Conservation (phyloP, 2,113 vertebrate genomes). For the Argyrosomus japonicus region DNA sequence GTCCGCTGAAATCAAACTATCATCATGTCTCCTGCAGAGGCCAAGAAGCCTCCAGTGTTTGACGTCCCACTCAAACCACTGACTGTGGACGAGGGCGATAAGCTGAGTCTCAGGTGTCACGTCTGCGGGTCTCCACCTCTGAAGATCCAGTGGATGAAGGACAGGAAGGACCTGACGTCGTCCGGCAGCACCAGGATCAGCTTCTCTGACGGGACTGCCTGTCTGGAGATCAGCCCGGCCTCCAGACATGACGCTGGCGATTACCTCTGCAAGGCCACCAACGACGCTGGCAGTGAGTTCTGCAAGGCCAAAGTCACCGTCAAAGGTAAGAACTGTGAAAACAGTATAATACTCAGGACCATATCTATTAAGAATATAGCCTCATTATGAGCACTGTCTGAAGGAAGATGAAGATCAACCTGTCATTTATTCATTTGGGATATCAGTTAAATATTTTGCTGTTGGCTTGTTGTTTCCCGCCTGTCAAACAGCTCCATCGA, state of each 20-base stretch:
- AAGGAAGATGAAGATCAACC: no score
- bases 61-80: conserved; percentile 90
- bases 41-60: conserved; percentile 91
- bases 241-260: conserved; percentile 90
- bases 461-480: no score
- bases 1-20: neutral
- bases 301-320: conserved; percentile 92
- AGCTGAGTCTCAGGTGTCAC: conserved; percentile 89
- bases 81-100: conserved; percentile 87
- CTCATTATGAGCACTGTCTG: no score
- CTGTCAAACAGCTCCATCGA: neutral
- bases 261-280: conserved; percentile 96
- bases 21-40: conserved; percentile 81
- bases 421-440: no score
- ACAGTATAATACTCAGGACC: neutral
- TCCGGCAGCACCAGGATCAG: conserved; percentile 89
- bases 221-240: conserved; percentile 87
- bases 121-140: conserved; percentile 91
- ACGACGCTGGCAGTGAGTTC: conserved; percentile 90
- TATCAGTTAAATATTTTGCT: no score
- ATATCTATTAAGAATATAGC: no score
- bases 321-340: conserved; percentile 85
- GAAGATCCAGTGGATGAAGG: conserved; percentile 94
- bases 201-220: conserved; percentile 89
- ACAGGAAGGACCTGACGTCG: conserved; percentile 90